Conservation (phyloP, 2,888 invertebrate genomes). For the Poecilus cupreus region DNA sequence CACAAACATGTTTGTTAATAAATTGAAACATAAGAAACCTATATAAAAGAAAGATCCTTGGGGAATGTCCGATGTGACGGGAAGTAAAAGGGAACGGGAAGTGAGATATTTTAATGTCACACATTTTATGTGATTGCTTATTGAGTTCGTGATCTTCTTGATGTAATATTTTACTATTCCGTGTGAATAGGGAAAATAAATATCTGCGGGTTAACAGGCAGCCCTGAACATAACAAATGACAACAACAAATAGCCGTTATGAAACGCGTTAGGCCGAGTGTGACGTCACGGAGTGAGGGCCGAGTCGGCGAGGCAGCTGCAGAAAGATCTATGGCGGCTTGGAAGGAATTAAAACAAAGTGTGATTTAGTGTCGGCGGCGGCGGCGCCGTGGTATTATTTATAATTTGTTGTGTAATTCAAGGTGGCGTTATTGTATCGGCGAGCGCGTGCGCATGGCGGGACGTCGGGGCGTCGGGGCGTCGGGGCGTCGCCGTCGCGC, state of each 20-base stretch:
- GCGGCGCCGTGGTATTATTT: slow-evolving; percentile 49
- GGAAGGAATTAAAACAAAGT: slow-evolving; percentile 59
- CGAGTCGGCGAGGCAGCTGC: neutral
- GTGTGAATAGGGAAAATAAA: no score
- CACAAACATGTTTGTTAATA: no score
- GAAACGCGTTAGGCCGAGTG: slow-evolving; percentile 10
- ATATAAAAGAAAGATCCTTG: no score
- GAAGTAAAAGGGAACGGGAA: no score
- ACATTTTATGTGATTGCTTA: no score
- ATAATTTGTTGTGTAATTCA: slow-evolving; percentile 59
- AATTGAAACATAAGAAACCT: no score
- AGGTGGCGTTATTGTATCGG: slow-evolving; percentile 56
- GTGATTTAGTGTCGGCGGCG: slow-evolving; percentile 46
- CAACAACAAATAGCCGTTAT: slow-evolving; percentile 35
- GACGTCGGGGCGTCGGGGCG: neutral
- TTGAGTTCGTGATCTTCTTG: no score
- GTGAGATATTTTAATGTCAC: no score
- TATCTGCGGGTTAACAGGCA: no score
- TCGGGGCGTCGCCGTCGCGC: no score
- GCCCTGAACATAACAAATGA: slow-evolving; percentile 17
- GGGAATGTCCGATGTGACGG: no score
- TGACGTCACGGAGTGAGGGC: neutral
- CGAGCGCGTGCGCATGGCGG: neutral
- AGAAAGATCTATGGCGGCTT: slow-evolving; percentile 57
- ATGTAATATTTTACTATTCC: no score